Evolutionary conservation across 1,140 invertebrate species (phyloP).

Genomic region (Drosophila pandora): DNA sequence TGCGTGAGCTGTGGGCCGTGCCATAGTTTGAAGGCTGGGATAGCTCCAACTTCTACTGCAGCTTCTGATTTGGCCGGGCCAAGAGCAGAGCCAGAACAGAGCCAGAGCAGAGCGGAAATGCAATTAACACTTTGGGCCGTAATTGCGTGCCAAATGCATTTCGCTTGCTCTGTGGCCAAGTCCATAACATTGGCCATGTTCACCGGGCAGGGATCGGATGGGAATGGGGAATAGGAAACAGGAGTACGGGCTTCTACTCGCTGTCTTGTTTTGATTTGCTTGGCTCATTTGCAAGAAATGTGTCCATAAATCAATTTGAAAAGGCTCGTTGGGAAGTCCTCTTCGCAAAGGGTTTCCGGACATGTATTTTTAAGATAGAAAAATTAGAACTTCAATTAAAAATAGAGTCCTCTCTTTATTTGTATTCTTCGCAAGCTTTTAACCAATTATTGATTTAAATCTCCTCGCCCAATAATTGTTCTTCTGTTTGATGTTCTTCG

Average conservation of each 20-base stretch:
- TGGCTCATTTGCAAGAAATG: conserved; percentile 72
- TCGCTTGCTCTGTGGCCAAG: conserved; percentile 46
- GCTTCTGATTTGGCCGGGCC: conserved; percentile 24
- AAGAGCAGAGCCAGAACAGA: conserved; percentile 13
- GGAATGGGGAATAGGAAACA: conserved; percentile 9
- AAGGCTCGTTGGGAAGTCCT: conserved; percentile 1
- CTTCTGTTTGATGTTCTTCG: background rate
- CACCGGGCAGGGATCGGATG: background rate
- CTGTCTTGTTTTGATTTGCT: conserved; percentile 72
- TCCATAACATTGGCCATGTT: conserved; percentile 14
- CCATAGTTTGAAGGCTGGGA: conserved; percentile 61
- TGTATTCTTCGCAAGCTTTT: no score
- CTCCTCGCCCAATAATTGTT: background rate
- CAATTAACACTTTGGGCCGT: conserved; percentile 81
- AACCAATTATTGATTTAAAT: background rate
- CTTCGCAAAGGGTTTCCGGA: conserved; percentile 1
- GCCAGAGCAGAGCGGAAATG: conserved; percentile 59
- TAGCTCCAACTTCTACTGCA: conserved; percentile 35
- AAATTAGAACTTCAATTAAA: no score
- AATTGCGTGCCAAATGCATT: conserved; percentile 81
- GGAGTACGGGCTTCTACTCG: conserved; percentile 18
- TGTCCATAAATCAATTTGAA: conserved; percentile 68
- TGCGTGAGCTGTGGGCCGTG: conserved; percentile 75
- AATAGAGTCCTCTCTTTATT: no score
- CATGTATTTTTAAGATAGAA: no score